Evolutionary conservation across 1,140 invertebrate genomes (phyloP).

Genomic region (Trichonephila clavata): DNA sequence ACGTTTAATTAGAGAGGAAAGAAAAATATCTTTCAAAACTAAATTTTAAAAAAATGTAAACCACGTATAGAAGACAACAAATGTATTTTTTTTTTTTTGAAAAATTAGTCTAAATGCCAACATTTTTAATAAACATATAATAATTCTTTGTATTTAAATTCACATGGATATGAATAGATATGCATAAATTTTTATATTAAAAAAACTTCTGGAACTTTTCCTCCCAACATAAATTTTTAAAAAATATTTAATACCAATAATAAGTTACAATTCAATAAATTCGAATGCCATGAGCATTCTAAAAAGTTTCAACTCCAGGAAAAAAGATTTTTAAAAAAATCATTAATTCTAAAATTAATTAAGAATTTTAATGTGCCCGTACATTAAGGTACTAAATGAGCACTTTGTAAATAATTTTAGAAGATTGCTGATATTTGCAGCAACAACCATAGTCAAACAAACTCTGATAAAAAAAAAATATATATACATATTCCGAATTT

Average conservation of each 20-base stretch:
- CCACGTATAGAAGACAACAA: background rate
- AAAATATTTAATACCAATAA: background rate
- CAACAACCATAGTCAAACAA: too few relatives aligned
- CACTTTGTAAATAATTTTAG: background rate
- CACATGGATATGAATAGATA: constrained; percentile 44
- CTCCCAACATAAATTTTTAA: background rate
- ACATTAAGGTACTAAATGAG: constrained; percentile 18
- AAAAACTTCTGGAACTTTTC: background rate
- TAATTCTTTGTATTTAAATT: background rate
- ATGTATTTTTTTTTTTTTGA: background rate
- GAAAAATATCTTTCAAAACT: background rate
- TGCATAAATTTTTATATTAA: background rate
- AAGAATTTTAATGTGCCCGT: background rate
- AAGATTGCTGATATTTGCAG: background rate
- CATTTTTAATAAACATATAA: background rate
- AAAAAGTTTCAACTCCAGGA: too few relatives aligned
- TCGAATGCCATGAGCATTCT: background rate
- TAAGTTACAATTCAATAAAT: background rate
- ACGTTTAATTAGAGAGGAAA: constrained; percentile 64
- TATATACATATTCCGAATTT: too few relatives aligned
- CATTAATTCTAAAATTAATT: background rate
- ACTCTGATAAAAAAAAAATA: too few relatives aligned
- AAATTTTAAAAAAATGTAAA: background rate
- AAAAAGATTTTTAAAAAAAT: background rate
- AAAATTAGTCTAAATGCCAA: background rate